Percentiles rank a stretch among this genome's conserved stretches.
phyloP scores from a whole-genome alignment of 2,113 vertebrate genomes.

The Labeo rohita region DNA sequence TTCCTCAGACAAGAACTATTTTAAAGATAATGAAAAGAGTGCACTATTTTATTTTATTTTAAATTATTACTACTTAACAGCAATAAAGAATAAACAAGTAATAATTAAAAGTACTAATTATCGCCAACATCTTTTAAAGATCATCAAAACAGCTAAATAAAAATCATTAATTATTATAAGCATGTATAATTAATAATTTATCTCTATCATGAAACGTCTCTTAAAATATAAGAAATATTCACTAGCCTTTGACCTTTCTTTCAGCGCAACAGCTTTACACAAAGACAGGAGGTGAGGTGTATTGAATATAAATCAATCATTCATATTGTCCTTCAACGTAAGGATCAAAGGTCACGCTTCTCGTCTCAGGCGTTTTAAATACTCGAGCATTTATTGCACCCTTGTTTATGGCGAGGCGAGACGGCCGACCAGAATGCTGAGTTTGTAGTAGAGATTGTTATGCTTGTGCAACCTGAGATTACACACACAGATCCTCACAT shows the following conservation, averaged over 20 bases:
- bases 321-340: constrained; percentile 37
- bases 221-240: constrained; percentile 38
- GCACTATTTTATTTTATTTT: background rate
- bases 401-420: constrained; percentile 19
- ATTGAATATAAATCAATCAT: constrained; percentile 53
- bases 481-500: background rate
- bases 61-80: background rate
- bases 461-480: constrained; percentile 22
- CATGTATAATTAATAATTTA: background rate
- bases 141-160: background rate
- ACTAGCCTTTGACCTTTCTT: constrained; percentile 45
- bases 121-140: background rate
- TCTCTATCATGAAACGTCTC: background rate
- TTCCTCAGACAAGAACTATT: background rate
- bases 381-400: constrained; percentile 13
- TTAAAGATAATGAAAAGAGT: background rate
- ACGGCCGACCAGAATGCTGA: background rate
- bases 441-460: constrained; percentile 1
- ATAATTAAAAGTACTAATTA: background rate
- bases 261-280: constrained; percentile 34
- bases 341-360: constrained; percentile 39
- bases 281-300: constrained; percentile 28
- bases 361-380: constrained; percentile 6
- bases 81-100: background rate
- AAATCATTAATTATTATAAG: background rate